Evolutionary conservation across 2,113 vertebrate species (phyloP), one percentile per base, ranked within the genome.

Genomic region (Salvelinus sp.): DNA sequence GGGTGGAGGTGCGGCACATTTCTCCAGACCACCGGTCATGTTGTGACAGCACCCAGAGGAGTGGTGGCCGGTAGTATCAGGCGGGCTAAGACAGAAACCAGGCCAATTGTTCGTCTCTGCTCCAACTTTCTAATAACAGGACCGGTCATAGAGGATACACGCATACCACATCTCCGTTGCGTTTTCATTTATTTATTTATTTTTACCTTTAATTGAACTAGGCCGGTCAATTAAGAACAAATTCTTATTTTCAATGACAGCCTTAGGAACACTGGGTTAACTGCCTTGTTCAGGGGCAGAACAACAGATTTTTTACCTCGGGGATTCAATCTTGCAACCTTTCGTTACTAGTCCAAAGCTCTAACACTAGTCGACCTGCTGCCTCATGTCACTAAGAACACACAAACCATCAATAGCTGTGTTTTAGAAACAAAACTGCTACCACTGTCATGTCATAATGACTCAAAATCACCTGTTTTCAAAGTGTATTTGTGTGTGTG

Each of bases 41-140:
- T 90, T 86, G 77, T 77, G 86, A 91, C 88, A 92, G 80, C 74
- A 68, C 82, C 80, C 70, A 57, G 66, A 84, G 75, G 75, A 78
- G 62, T 44, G 27, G 27, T 7, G 69, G 38, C 22, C 22, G 72
- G 33, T 68, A 73, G 74, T 50, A 64, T 23, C 76, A 69, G 73
- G 86, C n/a, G 82, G 74, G 79, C 76, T 48, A 57, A n/a, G n/a
- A 25, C 30, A 83, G n/a, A 66, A 67, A 27, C 79, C 50, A 74
- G 66, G 86, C 74, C 86, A 76, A 23, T 60, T 50, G 4, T n/a
- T n/a, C n/a, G n/a, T 9, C 20, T 20, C 3, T 9, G 58, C 38
- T 44, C 63, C 79, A 77, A n/a, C n/a, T 22, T 3, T 33, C n/a
- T 86, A 87, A 87, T 82, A 74, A 87, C 74, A 86, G 77, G 79